Evolutionary conservation across 2,113 vertebrate species (phyloP), one percentile per base, ranked within the genome.

Genomic region (Romanogobio albipinnatus): DNA sequence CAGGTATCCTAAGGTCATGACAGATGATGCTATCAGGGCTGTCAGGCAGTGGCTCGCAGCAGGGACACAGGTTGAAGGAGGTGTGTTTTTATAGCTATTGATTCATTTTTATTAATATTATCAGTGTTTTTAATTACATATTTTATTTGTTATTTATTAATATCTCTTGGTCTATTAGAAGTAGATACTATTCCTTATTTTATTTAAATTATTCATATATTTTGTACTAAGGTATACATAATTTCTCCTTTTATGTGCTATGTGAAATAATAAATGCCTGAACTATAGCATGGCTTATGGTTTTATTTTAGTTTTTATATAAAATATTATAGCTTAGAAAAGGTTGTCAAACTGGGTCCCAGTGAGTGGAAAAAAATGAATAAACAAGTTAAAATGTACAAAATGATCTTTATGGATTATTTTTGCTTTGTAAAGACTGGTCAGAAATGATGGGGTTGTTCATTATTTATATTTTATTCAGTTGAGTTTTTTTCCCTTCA

Each of bases 1-100:
- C 84, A 97, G 97, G 91, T 98, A 97, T 85, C 97, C 97, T n/a
- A 95, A 95, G 43, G 94, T 97, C 85, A 96, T 98, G 96, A 95
- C 91, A 0, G 95, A 97, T 9, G 97, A 97, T 33, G 94, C 95
- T 5, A 79, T 96, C 19, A 84, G 82, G 51, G 95, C 93, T 0
- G 95, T 97, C 53, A 93, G 90, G 82, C 92, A 95, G 39, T 98
- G 96, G 96, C 92, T 98, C 24, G 91, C 94, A 82, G 94, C 96
- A 26, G 89, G 94, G 43, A 95, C 90, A 53, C 92, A 88, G 10
- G 26, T 96, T 86, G 95, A 96, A 62, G 96, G 96, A 94, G 95
- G 97, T 97, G 70, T 61, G 87, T 76, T 71, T 85, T 11, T 53
- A 33, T 36, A 22, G 14, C 15, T 29, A 0, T 19, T 22, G 7